Percentiles rank a stretch among this genome's conserved stretches.
These are phyloP conservation scores for Toxostoma redivivum DNA, from an alignment of 2,113 vertebrate species.

Conservation along the genomic window DNA sequence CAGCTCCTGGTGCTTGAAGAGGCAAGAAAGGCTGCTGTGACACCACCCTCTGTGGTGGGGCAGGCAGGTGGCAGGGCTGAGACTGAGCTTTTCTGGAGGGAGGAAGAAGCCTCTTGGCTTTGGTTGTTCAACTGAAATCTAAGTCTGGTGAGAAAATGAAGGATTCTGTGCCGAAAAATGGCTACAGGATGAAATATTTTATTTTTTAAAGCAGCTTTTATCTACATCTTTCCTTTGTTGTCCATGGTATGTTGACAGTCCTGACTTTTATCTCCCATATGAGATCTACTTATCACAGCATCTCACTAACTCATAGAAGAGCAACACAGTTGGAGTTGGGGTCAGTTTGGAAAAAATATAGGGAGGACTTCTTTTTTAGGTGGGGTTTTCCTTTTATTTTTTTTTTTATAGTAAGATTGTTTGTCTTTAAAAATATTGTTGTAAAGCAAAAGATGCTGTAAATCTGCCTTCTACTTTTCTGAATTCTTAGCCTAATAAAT, in stretches of 20 bases:
- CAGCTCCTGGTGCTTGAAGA: not conserved
- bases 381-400: not conserved
- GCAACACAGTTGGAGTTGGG: accelerated
- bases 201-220: not conserved
- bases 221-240: not conserved
- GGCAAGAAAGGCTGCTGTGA: not conserved
- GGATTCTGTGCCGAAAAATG: not conserved
- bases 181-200: not conserved
- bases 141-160: not conserved
- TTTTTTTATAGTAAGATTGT: not conserved
- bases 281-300: not conserved
- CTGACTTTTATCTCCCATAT: not conserved
- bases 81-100: not conserved
- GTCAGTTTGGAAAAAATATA: not conserved
- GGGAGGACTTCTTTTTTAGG: not conserved
- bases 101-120: not conserved
- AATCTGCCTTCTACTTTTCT: not conserved
- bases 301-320: not conserved
- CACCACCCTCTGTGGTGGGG: not conserved
- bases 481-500: not conserved
- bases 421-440: not conserved
- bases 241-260: not conserved
- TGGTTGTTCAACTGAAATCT: not conserved
- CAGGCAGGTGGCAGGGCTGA: not conserved
- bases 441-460: not conserved